Conservation (phyloP, 1,140 invertebrate species). For the Hirudo medicinalis region DNA sequence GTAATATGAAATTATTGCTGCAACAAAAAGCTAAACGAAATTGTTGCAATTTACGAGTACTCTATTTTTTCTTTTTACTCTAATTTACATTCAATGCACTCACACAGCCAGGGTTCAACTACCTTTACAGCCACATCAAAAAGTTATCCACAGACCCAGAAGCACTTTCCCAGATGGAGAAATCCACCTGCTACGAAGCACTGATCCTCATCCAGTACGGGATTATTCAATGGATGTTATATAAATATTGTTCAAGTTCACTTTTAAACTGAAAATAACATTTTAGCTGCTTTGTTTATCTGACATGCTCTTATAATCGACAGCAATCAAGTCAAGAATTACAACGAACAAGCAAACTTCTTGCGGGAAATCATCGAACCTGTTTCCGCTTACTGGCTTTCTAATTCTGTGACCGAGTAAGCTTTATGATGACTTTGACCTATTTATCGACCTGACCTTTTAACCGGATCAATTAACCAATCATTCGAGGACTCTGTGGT, state of each 20-base stretch:
- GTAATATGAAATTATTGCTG: too few relatives aligned
- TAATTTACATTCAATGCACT: neutral
- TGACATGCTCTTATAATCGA: neutral
- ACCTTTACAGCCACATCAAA: conserved; percentile 60
- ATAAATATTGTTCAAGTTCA: neutral
- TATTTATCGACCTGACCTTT: too few relatives aligned
- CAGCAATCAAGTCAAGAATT: conserved; percentile 78
- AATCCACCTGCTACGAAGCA: conserved; percentile 53
- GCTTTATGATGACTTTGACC: conserved; percentile 20
- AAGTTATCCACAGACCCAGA: conserved; percentile 51
- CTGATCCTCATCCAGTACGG: conserved; percentile 41
- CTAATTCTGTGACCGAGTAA: conserved; percentile 34
- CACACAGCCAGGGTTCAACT: conserved; percentile 69
- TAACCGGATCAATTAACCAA: too few relatives aligned
- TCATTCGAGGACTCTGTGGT: conserved; percentile 46
- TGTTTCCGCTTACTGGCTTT: conserved; percentile 40
- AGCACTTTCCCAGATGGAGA: conserved; percentile 67
- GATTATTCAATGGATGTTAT: neutral
- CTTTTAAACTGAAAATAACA: neutral
- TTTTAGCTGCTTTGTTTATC: neutral
- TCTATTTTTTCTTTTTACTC: too few relatives aligned
- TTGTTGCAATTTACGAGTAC: too few relatives aligned
- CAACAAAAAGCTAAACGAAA: too few relatives aligned
- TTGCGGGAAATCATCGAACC: conserved; percentile 62
- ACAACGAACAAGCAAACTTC: conserved; percentile 65